Percentiles rank a stretch among this genome's conserved stretches.
These are phyloP conservation scores for Balearica regulorum DNA, from an alignment of 2,797 vertebrate genomes.

Conservation along the genomic window DNA sequence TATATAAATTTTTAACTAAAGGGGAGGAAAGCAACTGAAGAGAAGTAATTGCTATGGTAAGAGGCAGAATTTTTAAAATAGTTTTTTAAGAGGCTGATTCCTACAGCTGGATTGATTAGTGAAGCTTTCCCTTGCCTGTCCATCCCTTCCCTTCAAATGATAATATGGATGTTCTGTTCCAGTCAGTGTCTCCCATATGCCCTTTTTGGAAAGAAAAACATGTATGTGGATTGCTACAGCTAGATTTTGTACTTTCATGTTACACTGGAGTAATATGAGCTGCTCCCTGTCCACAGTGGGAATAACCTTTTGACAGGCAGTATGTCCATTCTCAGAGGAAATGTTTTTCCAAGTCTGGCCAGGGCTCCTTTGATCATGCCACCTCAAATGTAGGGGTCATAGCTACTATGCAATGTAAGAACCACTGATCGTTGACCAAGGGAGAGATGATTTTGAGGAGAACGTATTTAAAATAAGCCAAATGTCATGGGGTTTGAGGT, in stretches of 20 bases:
- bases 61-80: not conserved
- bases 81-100: slow-evolving; percentile 17
- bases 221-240: slow-evolving; percentile 82
- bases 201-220: slow-evolving; percentile 81
- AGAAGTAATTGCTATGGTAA: slow-evolving; percentile 12
- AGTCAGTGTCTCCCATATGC: slow-evolving; percentile 75
- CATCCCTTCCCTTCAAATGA: slow-evolving; percentile 47
- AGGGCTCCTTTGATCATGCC: slow-evolving; percentile 87
- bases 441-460: slow-evolving; percentile 47
- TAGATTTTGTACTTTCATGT: slow-evolving; percentile 87
- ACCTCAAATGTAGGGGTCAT: slow-evolving; percentile 80
- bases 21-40: slow-evolving; percentile 21
- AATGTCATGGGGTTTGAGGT: not conserved
- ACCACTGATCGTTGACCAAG: slow-evolving; percentile 63
- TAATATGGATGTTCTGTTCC: slow-evolving; percentile 68
- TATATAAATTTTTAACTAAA: slow-evolving; percentile 60
- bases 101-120: slow-evolving; percentile 64
- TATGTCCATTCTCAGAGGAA: slow-evolving; percentile 89
- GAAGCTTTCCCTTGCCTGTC: not conserved
- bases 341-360: slow-evolving; percentile 94
- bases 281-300: slow-evolving; percentile 81
- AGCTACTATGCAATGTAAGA: slow-evolving; percentile 82
- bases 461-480: slow-evolving; percentile 54
- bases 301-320: slow-evolving; percentile 93
- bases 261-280: slow-evolving; percentile 86